phyloP scores from a whole-genome alignment of 2,797 vertebrate species.

The Antennarius maculatus region DNA sequence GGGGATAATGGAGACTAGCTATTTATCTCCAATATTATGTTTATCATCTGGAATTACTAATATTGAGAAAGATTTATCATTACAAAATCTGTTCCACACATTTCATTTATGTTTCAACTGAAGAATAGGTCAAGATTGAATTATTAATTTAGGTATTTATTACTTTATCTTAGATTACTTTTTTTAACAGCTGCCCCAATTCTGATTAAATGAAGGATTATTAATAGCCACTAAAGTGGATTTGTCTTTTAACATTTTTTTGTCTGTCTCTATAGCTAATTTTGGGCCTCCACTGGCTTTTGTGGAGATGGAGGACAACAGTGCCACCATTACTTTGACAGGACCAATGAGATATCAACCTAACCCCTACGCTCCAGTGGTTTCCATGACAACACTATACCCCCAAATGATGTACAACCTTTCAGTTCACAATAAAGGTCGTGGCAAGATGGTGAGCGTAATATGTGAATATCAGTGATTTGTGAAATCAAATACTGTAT shows the following conservation, averaged over 20 bases:
- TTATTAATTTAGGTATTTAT: too few species aligned
- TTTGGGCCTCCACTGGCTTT: constrained; percentile 77
- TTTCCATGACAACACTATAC: constrained; percentile 68
- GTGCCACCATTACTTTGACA: constrained; percentile 58
- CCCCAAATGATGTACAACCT: constrained; percentile 73
- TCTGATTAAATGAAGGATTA: neutral
- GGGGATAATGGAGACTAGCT: too few species aligned
- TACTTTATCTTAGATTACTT: too few species aligned
- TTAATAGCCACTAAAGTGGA: neutral
- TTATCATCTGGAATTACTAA: neutral
- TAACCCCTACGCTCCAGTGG: constrained; percentile 32
- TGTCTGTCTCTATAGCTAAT: constrained; percentile 53
- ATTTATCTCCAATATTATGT: too few species aligned
- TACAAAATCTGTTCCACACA: too few species aligned
- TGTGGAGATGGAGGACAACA: constrained; percentile 56
- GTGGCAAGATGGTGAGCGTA: constrained; percentile 55
- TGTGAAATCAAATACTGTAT: constrained; percentile 7
- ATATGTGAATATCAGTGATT: neutral
- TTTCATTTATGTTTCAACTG: too few species aligned
- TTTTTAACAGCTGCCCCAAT: too few species aligned
- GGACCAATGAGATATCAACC: constrained; percentile 76
- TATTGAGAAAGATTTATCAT: too few species aligned
- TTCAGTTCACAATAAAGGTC: constrained; percentile 52
- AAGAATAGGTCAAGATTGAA: too few species aligned
- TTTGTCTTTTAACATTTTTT: neutral